Conservation (phyloP, 2,797 vertebrate species). For the Sylvilagus floridanus region DNA sequence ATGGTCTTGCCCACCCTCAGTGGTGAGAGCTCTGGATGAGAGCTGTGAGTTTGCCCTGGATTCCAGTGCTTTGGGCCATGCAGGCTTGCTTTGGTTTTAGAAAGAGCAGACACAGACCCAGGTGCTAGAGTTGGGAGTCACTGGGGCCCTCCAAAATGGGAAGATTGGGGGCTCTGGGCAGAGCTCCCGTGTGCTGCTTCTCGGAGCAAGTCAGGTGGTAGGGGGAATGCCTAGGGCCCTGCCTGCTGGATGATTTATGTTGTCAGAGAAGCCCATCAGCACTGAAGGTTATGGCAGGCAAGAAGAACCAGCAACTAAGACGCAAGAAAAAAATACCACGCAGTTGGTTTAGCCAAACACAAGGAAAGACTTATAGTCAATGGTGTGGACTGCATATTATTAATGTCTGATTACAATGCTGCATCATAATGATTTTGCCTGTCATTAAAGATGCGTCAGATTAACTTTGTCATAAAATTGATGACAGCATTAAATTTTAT, state of each 20-base stretch:
- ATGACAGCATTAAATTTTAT: constrained; percentile 19
- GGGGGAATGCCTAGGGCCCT: background rate
- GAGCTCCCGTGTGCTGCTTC: background rate
- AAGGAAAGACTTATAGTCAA: background rate
- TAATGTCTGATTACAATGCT: constrained; percentile 26
- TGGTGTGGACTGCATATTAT: background rate
- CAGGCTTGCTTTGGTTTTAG: background rate
- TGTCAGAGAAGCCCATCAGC: background rate
- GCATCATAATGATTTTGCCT: constrained; percentile 1
- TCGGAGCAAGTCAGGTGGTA: too few species aligned
- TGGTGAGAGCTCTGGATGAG: background rate
- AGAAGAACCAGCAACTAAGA: background rate
- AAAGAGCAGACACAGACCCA: background rate
- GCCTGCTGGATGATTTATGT: background rate
- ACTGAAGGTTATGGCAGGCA: too few species aligned
- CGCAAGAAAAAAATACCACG: background rate
- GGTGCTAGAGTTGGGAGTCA: background rate
- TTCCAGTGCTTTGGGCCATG: background rate
- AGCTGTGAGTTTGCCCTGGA: background rate
- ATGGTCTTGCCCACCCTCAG: background rate
- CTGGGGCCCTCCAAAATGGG: background rate
- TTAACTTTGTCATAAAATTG: constrained; percentile 58
- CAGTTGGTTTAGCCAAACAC: background rate
- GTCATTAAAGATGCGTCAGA: constrained; percentile 47
- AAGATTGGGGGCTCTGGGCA: background rate